phyloP scores from a whole-genome alignment of 2,888 invertebrate species.

The Sclerodermus sp. region DNA sequence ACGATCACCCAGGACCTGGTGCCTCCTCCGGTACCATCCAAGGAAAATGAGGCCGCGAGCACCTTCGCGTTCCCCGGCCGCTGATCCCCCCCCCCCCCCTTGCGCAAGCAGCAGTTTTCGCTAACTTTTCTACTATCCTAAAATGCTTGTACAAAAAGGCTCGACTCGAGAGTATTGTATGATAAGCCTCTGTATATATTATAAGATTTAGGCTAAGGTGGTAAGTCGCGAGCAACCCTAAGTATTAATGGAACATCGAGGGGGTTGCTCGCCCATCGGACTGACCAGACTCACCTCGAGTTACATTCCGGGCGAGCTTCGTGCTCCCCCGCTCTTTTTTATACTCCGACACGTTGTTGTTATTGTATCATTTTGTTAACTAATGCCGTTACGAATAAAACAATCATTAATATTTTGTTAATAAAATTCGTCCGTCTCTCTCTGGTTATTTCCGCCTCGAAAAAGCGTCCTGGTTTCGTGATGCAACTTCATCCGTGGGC shows the following conservation, averaged over 20 bases:
- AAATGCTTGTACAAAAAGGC: constrained; percentile 36
- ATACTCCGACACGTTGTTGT: constrained; percentile 37
- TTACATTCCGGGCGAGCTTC: constrained; percentile 7
- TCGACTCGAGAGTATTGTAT: constrained; percentile 35
- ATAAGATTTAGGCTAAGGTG: constrained; percentile 25
- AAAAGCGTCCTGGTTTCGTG: neutral
- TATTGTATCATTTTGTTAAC: constrained; percentile 50
- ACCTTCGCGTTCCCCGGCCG: constrained; percentile 39
- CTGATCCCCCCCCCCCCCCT: constrained; percentile 11
- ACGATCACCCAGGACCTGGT: constrained; percentile 46
- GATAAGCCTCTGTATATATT: constrained; percentile 52
- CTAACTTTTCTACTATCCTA: too few species aligned
- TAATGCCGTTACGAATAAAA: constrained; percentile 52
- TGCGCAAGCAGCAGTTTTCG: neutral
- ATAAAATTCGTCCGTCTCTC: constrained; percentile 3
- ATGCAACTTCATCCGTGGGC: neutral
- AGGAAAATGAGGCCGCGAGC: constrained; percentile 29
- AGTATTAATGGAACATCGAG: constrained; percentile 13
- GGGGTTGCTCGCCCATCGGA: constrained; percentile 24
- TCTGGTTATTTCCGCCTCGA: too few species aligned
- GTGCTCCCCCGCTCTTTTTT: neutral
- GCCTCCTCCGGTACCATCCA: constrained; percentile 39
- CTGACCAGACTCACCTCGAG: constrained; percentile 38
- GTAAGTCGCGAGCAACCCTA: constrained; percentile 30
- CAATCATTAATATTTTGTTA: constrained; percentile 49